phyloP scores from a whole-genome alignment of 2,797 vertebrate species.

The Schizothorax lantsangensis region DNA sequence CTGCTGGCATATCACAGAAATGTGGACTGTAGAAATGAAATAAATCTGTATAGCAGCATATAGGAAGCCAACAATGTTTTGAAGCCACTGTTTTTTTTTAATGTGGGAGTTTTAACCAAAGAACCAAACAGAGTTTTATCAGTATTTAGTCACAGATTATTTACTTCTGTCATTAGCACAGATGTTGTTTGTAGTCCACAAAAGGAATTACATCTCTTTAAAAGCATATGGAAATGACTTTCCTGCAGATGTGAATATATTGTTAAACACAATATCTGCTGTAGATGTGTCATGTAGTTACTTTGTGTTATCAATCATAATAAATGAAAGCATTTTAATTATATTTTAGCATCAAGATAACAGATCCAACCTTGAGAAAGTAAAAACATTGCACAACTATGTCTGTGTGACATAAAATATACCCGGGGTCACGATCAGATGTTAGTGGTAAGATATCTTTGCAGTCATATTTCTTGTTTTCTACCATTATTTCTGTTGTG shows the following conservation, averaged over 20 bases:
- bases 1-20: neutral
- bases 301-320: neutral
- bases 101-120: neutral
- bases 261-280: neutral
- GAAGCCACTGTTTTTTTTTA: neutral
- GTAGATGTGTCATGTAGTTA: neutral
- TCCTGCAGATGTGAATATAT: neutral
- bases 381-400: neutral
- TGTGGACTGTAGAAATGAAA: neutral
- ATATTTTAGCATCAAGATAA: neutral
- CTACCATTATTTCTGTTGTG: neutral
- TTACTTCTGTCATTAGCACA: neutral
- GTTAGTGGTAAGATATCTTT: neutral
- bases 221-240: neutral
- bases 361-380: neutral
- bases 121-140: neutral
- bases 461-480: neutral
- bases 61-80: neutral
- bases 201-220: neutral
- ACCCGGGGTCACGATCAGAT: neutral
- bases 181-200: neutral
- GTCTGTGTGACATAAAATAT: neutral
- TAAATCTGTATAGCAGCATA: neutral
- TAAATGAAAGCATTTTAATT: neutral
- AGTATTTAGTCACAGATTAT: conserved; percentile 7